Conservation (phyloP, 2,113 vertebrate genomes). For the Nerophis ophidion region DNA sequence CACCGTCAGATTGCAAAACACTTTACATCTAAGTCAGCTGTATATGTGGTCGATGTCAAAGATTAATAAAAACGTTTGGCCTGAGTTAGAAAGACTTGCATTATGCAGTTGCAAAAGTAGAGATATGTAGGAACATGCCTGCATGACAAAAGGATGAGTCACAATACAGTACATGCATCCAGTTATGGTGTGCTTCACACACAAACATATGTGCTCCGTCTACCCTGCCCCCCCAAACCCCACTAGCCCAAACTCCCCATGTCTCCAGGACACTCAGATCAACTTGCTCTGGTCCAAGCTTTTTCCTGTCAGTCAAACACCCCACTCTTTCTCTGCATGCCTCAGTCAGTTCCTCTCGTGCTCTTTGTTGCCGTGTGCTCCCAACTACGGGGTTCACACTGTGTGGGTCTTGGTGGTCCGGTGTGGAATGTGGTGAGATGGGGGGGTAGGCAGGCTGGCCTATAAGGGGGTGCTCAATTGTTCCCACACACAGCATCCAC, state of each 20-base stretch:
- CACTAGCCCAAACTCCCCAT: background rate
- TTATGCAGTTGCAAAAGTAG: background rate
- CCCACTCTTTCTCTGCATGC: conserved; percentile 32
- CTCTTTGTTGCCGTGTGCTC: conserved; percentile 64
- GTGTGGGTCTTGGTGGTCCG: conserved; percentile 89
- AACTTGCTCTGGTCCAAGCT: conserved; percentile 32
- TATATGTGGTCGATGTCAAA: too few relatives aligned
- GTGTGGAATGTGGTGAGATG: conserved; percentile 76
- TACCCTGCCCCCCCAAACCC: conserved; percentile 10
- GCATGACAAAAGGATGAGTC: conserved; percentile 39
- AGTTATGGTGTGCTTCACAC: conserved; percentile 21
- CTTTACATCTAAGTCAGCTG: too few relatives aligned
- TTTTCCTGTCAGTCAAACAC: conserved; percentile 59
- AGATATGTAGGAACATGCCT: conserved; percentile 19
- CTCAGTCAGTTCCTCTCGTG: conserved; percentile 39
- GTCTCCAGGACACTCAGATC: conserved; percentile 24
- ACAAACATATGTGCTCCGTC: conserved; percentile 21
- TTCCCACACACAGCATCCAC: conserved; percentile 81
- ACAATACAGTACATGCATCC: conserved; percentile 31
- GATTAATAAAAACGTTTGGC: background rate
- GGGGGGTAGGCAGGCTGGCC: conserved; percentile 39
- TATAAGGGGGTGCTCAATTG: conserved; percentile 82
- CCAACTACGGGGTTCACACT: conserved; percentile 64
- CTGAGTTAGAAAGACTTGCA: conserved; percentile 6
- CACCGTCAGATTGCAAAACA: too few relatives aligned